These are phyloP conservation scores for Dendrolimus kikuchii DNA, from an alignment of 1,140 invertebrate genomes.

Conservation along the genomic window DNA sequence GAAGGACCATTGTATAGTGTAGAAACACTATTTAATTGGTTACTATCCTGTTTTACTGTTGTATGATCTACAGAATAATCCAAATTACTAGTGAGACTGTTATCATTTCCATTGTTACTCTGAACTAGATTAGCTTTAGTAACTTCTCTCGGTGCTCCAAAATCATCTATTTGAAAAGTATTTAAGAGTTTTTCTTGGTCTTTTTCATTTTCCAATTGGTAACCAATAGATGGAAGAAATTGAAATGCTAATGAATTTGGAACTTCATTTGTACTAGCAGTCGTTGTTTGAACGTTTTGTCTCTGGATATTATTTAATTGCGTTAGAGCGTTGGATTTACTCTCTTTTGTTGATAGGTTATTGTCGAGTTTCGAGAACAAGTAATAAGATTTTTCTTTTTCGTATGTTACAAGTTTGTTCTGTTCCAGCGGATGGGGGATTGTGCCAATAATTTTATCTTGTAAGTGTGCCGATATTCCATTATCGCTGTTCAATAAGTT, in stretches of 20 bases:
- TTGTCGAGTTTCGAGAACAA: constrained; percentile 42
- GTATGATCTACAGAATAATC: constrained; percentile 33
- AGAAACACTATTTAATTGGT: constrained; percentile 18
- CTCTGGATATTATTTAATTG: constrained; percentile 5
- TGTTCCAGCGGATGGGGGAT: constrained; percentile 50
- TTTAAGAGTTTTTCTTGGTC: constrained; percentile 41
- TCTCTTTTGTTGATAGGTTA: constrained; percentile 11
- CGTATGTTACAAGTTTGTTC: constrained; percentile 51
- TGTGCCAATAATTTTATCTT: constrained; percentile 51
- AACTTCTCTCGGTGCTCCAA: constrained; percentile 26
- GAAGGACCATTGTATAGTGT: constrained; percentile 46
- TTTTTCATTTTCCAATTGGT: constrained; percentile 44
- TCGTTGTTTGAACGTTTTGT: background rate
- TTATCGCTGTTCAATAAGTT: constrained; percentile 32
- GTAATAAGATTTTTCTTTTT: constrained; percentile 57
- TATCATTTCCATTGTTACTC: constrained; percentile 20
- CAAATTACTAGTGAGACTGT: constrained; percentile 26
- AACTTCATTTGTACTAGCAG: constrained; percentile 11
- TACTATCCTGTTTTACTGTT: constrained; percentile 19
- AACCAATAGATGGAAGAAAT: constrained; percentile 47
- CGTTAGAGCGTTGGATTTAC: background rate
- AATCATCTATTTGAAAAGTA: constrained; percentile 37
- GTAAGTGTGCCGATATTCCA: constrained; percentile 50
- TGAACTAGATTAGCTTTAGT: constrained; percentile 10
- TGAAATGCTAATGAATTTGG: constrained; percentile 33